A percentile compares a stretch with the other conserved stretches of the same genome.
Conservation (phyloP, 2,888 invertebrate species). For the Sesamia inferens region DNA sequence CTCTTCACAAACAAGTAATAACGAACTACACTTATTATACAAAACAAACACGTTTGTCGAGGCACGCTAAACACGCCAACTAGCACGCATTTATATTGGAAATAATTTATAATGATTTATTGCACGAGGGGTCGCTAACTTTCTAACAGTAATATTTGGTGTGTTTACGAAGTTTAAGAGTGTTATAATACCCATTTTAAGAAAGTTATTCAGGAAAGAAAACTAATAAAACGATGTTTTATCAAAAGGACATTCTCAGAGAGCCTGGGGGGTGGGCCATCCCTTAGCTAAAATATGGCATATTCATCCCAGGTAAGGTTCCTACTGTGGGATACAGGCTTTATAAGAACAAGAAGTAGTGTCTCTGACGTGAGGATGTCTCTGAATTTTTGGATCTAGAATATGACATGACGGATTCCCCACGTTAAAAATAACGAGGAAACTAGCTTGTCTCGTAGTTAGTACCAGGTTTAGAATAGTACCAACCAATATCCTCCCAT, state of each 20-base stretch:
- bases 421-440: too few species aligned
- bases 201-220: neutral
- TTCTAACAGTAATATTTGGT: neutral
- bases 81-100: slow-evolving; percentile 73
- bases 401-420: too few species aligned
- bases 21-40: slow-evolving; percentile 18
- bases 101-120: slow-evolving; percentile 77
- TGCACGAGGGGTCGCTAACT: slow-evolving; percentile 37
- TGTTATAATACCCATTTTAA: neutral
- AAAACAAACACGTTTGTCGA: slow-evolving; percentile 65
- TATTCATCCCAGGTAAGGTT: too few species aligned
- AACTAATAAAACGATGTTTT: neutral
- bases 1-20: slow-evolving; percentile 6
- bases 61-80: slow-evolving; percentile 60
- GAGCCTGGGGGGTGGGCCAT: too few species aligned
- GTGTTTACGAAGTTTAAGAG: neutral
- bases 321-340: too few species aligned
- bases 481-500: too few species aligned
- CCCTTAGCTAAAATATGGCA: too few species aligned
- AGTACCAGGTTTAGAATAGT: too few species aligned
- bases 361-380: too few species aligned
- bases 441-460: too few species aligned
- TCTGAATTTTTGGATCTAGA: too few species aligned
- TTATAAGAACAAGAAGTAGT: too few species aligned
- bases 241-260: neutral